Evolutionary conservation across 2,797 vertebrate genomes (phyloP), one percentile per base, ranked within the genome.

Genomic region (Sebastes cheni): DNA sequence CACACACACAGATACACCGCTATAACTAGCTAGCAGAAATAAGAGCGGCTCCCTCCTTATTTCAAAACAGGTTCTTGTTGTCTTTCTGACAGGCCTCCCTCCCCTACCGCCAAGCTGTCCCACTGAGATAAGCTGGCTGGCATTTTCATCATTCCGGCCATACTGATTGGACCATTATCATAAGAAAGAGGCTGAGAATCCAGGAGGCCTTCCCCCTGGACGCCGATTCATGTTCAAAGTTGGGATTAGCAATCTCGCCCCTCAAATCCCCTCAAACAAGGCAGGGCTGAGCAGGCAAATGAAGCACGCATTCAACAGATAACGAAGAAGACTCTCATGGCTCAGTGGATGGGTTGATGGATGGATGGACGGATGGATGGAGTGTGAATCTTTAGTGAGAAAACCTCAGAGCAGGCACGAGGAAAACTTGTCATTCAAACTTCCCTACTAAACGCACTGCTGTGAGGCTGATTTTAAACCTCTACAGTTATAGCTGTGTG

Each of bases 211-310:
- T 88, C 87, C 94, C 89, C 72, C 95, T 93, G 94, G 95, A 94
- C 89, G 70, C 93, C 95, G 96, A 96, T 97, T 97, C 96, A 96
- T 97, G 97, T 98, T 99, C 97, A 97, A 98, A 97, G 91, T 98
- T 97, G 83, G 97, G 98, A 98, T 99, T 98, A 99, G 96, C 96
- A 96, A 91, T 96, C 96, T 93, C 90, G 93, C 93, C 91, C 83
- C 92, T 92, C 91, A 97, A 98, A 99, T 99, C 98, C 97, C 97
- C 97, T 99, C 97, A 99, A 98, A 99, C 95, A 93, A 94, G 93
- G 87, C 95, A 71, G 78, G 82, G 83, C 79, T 78, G 86, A 83
- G 84, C 83, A n/a, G 85, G 88, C 36, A 94, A 96, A 97, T 96
- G 96, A 97, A 96, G 96, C 95, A 91, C 90, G 71, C 77, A 89